Percentiles rank a stretch among this genome's conserved stretches.
Conservation (phyloP, 2,797 vertebrate genomes). For the Heteromormyrus szaboi region DNA sequence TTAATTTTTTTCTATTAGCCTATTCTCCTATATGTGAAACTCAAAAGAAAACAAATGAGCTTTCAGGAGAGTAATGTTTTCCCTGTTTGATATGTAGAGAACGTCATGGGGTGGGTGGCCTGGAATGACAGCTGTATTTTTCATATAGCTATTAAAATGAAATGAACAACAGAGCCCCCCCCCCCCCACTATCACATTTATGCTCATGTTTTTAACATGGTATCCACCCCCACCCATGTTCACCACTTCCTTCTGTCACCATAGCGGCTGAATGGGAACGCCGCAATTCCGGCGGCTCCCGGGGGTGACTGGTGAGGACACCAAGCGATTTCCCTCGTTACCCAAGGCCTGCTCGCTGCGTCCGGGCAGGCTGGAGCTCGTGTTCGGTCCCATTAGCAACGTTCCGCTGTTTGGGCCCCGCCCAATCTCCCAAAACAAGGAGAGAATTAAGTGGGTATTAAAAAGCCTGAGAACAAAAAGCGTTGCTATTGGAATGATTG, state of each 20-base stretch:
- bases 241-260: not conserved
- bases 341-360: not conserved
- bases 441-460: not conserved
- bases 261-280: not conserved
- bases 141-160: not conserved
- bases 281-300: not conserved
- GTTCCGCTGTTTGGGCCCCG: not conserved
- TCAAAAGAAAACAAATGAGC: not conserved
- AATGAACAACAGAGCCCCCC: not conserved
- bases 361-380: not conserved
- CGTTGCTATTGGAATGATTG: slow-evolving; percentile 43
- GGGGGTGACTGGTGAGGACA: not conserved
- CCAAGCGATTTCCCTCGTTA: not conserved
- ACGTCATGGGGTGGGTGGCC: not conserved
- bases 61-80: not conserved
- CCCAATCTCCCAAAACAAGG: not conserved
- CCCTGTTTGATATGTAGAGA: not conserved
- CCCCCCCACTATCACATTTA: not conserved
- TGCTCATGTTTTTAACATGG: not conserved
- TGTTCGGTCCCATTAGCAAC: not conserved
- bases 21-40: not conserved
- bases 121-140: not conserved
- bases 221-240: not conserved
- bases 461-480: not conserved
- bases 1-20: not conserved